Percentiles rank a stretch among this genome's conserved stretches.
Conservation (phyloP, 2,113 vertebrate species). For the Pluvialis apricaria region DNA sequence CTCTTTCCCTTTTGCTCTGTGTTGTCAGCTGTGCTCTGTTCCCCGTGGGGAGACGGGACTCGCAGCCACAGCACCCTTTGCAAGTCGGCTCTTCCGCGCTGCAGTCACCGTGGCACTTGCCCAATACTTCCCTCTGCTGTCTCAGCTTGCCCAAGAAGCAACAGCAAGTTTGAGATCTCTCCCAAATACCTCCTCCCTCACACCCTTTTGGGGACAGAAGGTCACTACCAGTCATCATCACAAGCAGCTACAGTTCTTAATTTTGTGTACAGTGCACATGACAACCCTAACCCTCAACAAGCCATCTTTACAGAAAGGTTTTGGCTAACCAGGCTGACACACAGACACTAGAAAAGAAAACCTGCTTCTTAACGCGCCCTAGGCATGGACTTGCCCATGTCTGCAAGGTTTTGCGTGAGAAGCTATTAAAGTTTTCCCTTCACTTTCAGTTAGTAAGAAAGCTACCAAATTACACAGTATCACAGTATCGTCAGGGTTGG, state of each 20-base stretch:
- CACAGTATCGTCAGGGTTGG: too few species aligned
- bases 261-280: not conserved
- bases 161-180: not conserved
- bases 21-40: conserved; percentile 38
- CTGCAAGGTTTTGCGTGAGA: too few species aligned
- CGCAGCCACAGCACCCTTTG: not conserved
- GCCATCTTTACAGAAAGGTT: not conserved
- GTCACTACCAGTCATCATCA: not conserved
- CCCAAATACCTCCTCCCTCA: not conserved
- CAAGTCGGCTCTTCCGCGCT: fast-evolving
- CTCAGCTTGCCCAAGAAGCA: not conserved
- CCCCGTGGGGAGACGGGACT: not conserved
- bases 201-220: not conserved
- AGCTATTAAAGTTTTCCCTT: not conserved
- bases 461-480: too few species aligned
- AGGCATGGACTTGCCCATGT: fast-evolving
- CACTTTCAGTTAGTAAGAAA: not conserved
- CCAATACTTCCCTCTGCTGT: not conserved
- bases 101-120: fast-evolving
- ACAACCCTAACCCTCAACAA: not conserved
- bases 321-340: not conserved
- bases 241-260: not conserved
- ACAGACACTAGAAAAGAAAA: not conserved
- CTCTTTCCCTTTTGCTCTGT: conserved; percentile 8
- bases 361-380: not conserved